phyloP scores from a whole-genome alignment of 2,797 vertebrate species.

The Tamandua tetradactyla region DNA sequence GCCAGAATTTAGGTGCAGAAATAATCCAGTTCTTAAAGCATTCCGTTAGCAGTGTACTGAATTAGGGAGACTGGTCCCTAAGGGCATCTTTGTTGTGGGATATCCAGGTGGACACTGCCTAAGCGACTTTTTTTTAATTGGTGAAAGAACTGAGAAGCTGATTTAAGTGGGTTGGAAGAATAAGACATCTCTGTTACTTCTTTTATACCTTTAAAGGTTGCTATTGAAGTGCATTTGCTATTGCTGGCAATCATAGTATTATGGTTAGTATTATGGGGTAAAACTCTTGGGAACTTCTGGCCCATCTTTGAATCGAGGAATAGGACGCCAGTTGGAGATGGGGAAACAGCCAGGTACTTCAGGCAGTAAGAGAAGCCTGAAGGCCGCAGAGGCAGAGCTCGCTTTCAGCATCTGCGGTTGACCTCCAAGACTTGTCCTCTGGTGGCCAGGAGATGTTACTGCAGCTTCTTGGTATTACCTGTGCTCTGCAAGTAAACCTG shows the following conservation, averaged over 20 bases:
- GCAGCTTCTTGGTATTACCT: neutral
- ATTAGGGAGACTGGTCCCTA: neutral
- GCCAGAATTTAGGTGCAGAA: constrained; percentile 46
- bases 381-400: neutral
- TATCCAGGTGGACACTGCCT: neutral
- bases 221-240: neutral
- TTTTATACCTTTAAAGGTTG: constrained; percentile 49
- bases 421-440: constrained; percentile 64
- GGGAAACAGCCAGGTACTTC: neutral
- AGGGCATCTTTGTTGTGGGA: constrained; percentile 13
- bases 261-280: neutral
- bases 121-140: neutral
- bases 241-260: neutral
- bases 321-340: neutral
- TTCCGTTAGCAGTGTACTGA: neutral
- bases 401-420: constrained; percentile 9
- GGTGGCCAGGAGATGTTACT: constrained; percentile 63
- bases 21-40: constrained; percentile 48
- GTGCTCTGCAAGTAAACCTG: neutral
- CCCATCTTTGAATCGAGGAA: neutral
- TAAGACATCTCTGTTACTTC: neutral
- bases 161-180: neutral
- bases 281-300: neutral
- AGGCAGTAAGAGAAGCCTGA: neutral
- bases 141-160: constrained; percentile 20